Evolutionary conservation across 2,888 invertebrate genomes (phyloP), one percentile per base, ranked within the genome.

Genomic region (Tanypteryx hageni): DNA sequence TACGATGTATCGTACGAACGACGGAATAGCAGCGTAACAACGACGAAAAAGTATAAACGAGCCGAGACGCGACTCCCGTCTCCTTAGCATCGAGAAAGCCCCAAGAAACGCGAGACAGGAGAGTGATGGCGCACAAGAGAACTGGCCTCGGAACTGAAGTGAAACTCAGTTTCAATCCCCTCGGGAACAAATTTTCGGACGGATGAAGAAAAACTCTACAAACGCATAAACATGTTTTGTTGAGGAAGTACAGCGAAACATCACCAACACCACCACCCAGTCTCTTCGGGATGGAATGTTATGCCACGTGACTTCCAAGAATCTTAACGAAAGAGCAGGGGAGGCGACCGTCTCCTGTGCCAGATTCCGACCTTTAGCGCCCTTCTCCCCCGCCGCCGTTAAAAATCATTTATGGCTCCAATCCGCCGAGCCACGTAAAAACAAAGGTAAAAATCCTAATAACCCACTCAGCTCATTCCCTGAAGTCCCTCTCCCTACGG

Each of bases 231-330:
- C 31, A 64, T 89, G 89, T 56, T 61, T 64, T 3, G 31, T 44
- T 27, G 44, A 31, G 31, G 14, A 27, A 61, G 86, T 44, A 44
- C 56, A 64, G 76, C 56, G 89, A 68, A 89, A n/a, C 89, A 89
- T 44, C 89, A 89, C 44, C 89, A 56, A 83, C 44, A 57, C 83
- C 83, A 44, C 44, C 44, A 44, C 18, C 76, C 76, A 9, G 0
- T 61, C 61, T 14, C 68, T 22, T 27, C 64, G 16, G 64, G 44
- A 68, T 83, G 64, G 56, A 58, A 64, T 64, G 68, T 44, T 58
- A 89, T 64, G 44, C 31, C 68, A 27, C 89, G 89, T 89, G 64
- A 68, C 89, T 89, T 89, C 89, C 89, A 31, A n/a, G 89, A 89
- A 89, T 89, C n/a, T 64, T 68, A n/a, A 57, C 1, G 57, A 64